A percentile compares a stretch with the other conserved stretches of the same genome.
These are phyloP conservation scores for Ochropacha duplaris DNA, from an alignment of 2,888 invertebrate species.

Conservation along the genomic window DNA sequence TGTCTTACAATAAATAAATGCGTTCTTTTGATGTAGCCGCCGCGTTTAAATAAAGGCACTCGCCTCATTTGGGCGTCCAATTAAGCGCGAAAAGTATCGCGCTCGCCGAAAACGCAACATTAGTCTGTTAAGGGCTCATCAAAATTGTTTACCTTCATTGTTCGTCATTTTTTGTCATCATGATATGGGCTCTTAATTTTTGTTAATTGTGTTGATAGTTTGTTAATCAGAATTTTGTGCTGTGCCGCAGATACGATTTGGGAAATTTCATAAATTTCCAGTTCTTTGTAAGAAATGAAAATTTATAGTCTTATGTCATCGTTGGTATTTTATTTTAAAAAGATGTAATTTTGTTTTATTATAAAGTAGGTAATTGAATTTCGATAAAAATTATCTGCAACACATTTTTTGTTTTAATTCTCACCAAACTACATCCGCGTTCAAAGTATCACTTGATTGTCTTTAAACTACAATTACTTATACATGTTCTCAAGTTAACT, in stretches of 20 bases:
- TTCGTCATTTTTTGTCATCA: conserved; percentile 49
- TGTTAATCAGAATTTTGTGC: not conserved
- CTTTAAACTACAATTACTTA: not conserved
- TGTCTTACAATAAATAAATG: conserved; percentile 61
- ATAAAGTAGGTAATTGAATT: too few species aligned
- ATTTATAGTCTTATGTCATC: too few species aligned
- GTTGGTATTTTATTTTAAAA: too few species aligned
- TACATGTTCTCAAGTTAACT: not conserved
- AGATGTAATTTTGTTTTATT: too few species aligned
- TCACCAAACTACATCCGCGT: not conserved
- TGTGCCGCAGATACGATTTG: too few species aligned
- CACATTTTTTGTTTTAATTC: not conserved
- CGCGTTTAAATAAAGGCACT: conserved; percentile 65
- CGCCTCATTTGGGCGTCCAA: conserved; percentile 68
- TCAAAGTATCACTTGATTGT: not conserved
- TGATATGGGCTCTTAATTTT: conserved; percentile 54
- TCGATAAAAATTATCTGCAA: too few species aligned
- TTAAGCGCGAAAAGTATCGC: conserved; percentile 74
- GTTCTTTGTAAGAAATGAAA: not conserved
- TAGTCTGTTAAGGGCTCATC: conserved; percentile 56
- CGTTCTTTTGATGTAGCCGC: conserved; percentile 70
- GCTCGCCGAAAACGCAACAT: conserved; percentile 52
- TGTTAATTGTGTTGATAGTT: conserved; percentile 20
- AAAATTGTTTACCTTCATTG: conserved; percentile 71
- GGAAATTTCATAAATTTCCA: not conserved